These are phyloP conservation scores for Caenorhabditis afra DNA, from an alignment of 2,888 invertebrate genomes.

Conservation along the genomic window DNA sequence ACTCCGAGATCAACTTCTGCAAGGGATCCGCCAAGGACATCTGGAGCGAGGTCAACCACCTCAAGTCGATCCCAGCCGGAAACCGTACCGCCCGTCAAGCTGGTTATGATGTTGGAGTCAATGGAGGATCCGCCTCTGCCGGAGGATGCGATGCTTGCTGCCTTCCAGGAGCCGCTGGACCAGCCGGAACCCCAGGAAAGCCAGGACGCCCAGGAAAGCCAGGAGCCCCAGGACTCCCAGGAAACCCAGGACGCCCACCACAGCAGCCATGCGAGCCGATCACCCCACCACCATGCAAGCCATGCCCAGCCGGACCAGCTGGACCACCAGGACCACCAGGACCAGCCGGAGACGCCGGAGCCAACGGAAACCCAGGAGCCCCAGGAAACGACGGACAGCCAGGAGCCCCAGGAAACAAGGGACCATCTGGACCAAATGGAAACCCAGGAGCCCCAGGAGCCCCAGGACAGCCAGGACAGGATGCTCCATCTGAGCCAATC, in stretches of 20 bases:
- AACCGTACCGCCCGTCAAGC: conserved; percentile 74
- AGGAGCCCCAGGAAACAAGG: conserved; percentile 59
- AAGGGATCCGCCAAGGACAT: conserved; percentile 69
- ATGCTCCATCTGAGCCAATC: conserved; percentile 58
- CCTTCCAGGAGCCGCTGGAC: conserved; percentile 69
- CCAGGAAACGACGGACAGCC: conserved; percentile 60
- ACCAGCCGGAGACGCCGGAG: conserved; percentile 58
- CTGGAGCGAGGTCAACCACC: conserved; percentile 69
- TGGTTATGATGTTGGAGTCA: conserved; percentile 64
- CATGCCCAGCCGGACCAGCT: conserved; percentile 67
- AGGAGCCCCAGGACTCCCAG: conserved; percentile 70
- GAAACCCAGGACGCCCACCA: conserved; percentile 69
- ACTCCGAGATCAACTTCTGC: conserved; percentile 66
- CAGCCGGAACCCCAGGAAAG: conserved; percentile 67
- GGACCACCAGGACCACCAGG: conserved; percentile 54
- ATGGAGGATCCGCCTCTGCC: conserved; percentile 56
- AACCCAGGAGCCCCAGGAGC: conserved; percentile 62
- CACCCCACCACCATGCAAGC: conserved; percentile 74
- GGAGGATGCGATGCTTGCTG: conserved; percentile 75
- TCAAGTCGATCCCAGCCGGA: conserved; percentile 65
- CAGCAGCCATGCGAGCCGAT: conserved; percentile 74
- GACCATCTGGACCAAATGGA: conserved; percentile 59
- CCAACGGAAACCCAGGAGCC: conserved; percentile 61
- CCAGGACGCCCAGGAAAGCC: conserved; percentile 68
- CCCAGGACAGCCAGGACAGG: conserved; percentile 61